Conservation (phyloP, 2,797 vertebrate genomes). For the Poliocrania exsul region DNA sequence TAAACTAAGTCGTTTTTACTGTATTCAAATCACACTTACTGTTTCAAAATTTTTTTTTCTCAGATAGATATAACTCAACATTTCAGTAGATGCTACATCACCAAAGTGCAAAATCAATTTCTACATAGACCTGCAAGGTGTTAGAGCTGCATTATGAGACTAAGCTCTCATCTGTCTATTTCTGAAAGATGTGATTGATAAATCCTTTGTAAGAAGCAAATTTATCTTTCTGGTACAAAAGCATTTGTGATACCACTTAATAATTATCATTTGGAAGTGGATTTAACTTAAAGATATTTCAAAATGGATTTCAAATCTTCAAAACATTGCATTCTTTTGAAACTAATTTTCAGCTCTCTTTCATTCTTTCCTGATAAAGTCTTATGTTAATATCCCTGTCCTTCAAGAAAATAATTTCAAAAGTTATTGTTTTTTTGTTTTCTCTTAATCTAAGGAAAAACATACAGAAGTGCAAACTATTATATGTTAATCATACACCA, state of each 20-base stretch:
- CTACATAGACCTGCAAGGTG: background rate
- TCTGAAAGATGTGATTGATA: conserved; percentile 36
- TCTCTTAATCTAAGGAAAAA: background rate
- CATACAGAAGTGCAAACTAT: background rate
- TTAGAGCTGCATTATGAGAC: background rate
- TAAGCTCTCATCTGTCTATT: conserved; percentile 17
- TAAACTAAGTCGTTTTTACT: background rate
- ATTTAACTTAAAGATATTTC: conserved; percentile 32
- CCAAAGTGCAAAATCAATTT: conserved; percentile 12
- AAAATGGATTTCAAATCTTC: conserved; percentile 30
- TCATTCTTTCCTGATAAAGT: background rate
- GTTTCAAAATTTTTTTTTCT: background rate
- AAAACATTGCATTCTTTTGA: conserved; percentile 30
- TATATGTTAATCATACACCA: background rate
- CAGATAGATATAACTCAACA: background rate
- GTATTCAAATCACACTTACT: background rate
- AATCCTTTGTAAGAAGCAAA: conserved; percentile 15
- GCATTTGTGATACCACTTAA: background rate
- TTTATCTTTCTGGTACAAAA: background rate
- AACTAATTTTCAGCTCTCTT: conserved; percentile 23
- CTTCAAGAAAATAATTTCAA: conserved; percentile 11
- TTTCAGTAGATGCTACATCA: background rate
- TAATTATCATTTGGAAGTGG: conserved; percentile 5
- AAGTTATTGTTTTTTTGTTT: background rate
- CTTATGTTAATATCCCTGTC: conserved; percentile 15